Evolutionary conservation across 2,888 invertebrate genomes (phyloP).

Genomic region (Palloptera scutellata): DNA sequence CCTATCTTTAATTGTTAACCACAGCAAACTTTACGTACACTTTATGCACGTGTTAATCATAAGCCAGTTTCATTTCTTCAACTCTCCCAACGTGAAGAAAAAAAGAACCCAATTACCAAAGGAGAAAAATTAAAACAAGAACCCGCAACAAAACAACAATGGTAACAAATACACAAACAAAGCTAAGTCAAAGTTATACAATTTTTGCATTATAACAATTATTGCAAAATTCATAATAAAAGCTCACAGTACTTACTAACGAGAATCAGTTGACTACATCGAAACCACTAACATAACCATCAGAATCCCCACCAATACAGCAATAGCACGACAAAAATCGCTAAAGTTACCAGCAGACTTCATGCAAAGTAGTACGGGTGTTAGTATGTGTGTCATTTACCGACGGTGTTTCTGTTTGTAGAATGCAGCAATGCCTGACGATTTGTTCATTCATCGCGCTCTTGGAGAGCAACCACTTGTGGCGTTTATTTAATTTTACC

Average conservation of each 20-base stretch:
- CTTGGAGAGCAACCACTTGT: slow-evolving; percentile 45
- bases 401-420: not conserved
- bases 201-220: slow-evolving; percentile 22
- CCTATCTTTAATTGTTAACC: no score
- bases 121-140: no score
- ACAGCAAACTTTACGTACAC: no score
- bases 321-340: not conserved
- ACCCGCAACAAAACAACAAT: no score
- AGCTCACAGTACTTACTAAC: not conserved
- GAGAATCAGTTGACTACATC: not conserved
- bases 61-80: no score
- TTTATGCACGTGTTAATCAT: no score
- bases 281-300: not conserved
- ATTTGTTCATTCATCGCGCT: not conserved
- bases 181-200: slow-evolving; percentile 15
- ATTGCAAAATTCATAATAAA: slow-evolving; percentile 24
- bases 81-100: no score
- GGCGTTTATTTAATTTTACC: slow-evolving; percentile 42
- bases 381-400: not conserved
- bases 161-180: not conserved
- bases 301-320: not conserved
- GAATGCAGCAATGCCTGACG: not conserved
- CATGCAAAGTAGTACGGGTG: no score
- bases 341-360: no score
- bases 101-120: no score